phyloP scores from a whole-genome alignment of 2,888 invertebrate species.

The Craniophora ligustri region DNA sequence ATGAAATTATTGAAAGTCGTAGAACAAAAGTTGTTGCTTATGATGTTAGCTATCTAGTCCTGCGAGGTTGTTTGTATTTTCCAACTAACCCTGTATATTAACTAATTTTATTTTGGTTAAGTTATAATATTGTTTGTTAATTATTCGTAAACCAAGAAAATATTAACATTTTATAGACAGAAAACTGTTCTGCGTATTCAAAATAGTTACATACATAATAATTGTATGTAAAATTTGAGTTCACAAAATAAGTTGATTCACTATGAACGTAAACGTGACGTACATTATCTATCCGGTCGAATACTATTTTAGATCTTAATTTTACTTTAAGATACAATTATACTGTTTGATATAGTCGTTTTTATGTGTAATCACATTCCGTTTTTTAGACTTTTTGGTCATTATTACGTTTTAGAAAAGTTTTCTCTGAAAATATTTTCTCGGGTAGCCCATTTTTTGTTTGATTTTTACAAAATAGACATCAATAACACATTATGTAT shows the following conservation, averaged over 20 bases:
- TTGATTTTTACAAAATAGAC: no score
- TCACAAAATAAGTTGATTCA: slow-evolving; percentile 1
- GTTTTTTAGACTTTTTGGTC: slow-evolving; percentile 64
- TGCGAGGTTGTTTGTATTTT: no score
- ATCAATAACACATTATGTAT: no score
- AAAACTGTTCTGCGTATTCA: neutral
- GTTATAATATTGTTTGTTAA: no score
- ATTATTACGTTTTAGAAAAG: slow-evolving; percentile 52
- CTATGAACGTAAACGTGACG: slow-evolving; percentile 15
- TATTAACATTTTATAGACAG: no score
- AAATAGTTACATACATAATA: neutral
- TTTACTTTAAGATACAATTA: slow-evolving; percentile 51
- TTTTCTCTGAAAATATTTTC: no score
- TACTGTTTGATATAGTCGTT: slow-evolving; percentile 61
- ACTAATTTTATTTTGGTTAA: no score
- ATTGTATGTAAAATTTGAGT: neutral
- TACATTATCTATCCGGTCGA: slow-evolving; percentile 30
- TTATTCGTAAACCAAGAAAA: neutral
- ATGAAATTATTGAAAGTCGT: no score
- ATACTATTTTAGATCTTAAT: slow-evolving; percentile 50
- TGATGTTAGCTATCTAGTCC: no score
- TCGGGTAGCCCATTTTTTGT: no score
- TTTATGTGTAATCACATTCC: slow-evolving; percentile 70
- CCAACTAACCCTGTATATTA: no score
- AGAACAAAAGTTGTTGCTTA: no score